Evolutionary conservation across 1,140 invertebrate genomes (phyloP), one percentile per base, ranked within the genome.

Genomic region (Pseudoatta argentina): DNA sequence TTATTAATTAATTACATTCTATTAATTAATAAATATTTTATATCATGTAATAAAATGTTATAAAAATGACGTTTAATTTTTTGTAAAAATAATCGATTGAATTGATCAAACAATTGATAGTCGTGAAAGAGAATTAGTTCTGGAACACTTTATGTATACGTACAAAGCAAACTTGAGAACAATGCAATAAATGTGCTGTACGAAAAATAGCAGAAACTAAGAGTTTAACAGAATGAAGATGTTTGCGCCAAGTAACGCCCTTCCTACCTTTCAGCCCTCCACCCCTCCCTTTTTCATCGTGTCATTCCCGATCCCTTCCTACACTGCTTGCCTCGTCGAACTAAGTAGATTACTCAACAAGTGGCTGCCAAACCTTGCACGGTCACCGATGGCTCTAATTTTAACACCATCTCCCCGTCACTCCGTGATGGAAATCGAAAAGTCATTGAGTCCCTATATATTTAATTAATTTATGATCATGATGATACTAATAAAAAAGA

Each of bases 281-380:
- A 4, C n/a, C 63, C 63, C 57, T 81, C 81, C 78, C 71, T 89
- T 85, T 82, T 75, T 34, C 71, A 76, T 90, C 82, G 67, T 83
- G 86, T 87, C 83, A 75, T 72, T 82, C 76, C 39, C 82, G 30
- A 64, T 85, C 87, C 86, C 69, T 78, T 75, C 34, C 66, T 57
- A 18, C 57, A 89, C 89, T 92, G 91, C 89, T 92, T 91, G 86
- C 87, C 88, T 44, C 90, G 81, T 89, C 87, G 85, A 93, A 93
- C 92, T 94, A 95, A 95, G 93, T 93, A 95, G 94, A 95, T 95
- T 95, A 94, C 94, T 95, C 94, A 95, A 95, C 94, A 95, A 95
- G 94, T 95, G 94, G 93, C 91, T 93, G 91, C 92, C 91, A 93
- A 94, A 94, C 94, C 93, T 92, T 91, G 85, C 89, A 91, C 91